Conservation (phyloP, 1,140 invertebrate genomes). For the Anagrus nilaparvatae region DNA sequence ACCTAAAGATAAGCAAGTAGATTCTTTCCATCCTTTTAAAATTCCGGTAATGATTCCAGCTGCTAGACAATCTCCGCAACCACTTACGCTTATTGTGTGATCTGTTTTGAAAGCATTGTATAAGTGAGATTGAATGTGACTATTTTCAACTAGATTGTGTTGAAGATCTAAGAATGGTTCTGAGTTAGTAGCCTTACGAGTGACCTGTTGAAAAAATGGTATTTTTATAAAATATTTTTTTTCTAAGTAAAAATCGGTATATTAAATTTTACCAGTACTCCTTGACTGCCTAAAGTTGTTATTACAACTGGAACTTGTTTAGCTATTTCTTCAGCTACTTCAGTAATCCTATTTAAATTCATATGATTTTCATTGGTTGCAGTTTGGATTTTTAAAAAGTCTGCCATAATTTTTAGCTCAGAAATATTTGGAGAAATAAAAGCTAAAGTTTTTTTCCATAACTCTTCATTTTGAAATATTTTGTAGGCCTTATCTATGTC, state of each 20-base stretch:
- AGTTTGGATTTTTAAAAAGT: constrained; percentile 25
- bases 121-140: constrained; percentile 24
- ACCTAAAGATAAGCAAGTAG: constrained; percentile 37
- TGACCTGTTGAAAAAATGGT: constrained; percentile 22
- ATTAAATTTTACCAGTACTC: constrained; percentile 31
- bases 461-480: constrained; percentile 38
- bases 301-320: constrained; percentile 32
- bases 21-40: constrained; percentile 34
- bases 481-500: constrained; percentile 46
- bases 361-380: constrained; percentile 11
- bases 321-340: constrained; percentile 24
- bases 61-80: constrained; percentile 47
- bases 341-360: constrained; percentile 17
- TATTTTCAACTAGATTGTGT: constrained; percentile 18
- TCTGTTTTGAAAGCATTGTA: constrained; percentile 22
- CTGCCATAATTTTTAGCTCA: constrained; percentile 41
- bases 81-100: constrained; percentile 36
- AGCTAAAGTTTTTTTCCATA: constrained; percentile 35
- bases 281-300: constrained; percentile 33
- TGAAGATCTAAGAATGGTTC: constrained; percentile 25
- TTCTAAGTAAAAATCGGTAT: background rate
- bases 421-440: constrained; percentile 51
- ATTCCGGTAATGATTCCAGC: constrained; percentile 44
- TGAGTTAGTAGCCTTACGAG: constrained; percentile 21
- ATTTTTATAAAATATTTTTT: constrained; percentile 6